Conservation (phyloP, 2,113 vertebrate genomes). For the Caranx ignobilis region DNA sequence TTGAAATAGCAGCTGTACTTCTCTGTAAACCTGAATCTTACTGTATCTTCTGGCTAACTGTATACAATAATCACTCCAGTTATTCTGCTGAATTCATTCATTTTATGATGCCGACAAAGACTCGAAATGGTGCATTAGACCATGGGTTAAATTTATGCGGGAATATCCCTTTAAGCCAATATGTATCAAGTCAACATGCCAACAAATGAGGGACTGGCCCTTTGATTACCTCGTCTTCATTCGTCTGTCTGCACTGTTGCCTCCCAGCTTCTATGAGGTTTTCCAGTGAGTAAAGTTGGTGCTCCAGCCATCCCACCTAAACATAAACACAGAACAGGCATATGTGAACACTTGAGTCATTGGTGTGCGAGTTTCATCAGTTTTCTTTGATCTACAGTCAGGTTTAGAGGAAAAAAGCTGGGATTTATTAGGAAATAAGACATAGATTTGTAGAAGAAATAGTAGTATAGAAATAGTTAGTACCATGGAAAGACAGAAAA, state of each 20-base stretch:
- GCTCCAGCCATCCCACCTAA: constrained; percentile 64
- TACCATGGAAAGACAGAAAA: too few species aligned
- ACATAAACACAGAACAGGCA: constrained; percentile 8
- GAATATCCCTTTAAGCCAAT: too few species aligned
- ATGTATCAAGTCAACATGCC: too few species aligned
- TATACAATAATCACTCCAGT: background rate
- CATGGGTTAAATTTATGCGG: too few species aligned
- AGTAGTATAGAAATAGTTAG: too few species aligned
- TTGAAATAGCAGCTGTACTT: background rate
- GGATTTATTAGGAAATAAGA: too few species aligned
- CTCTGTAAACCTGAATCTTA: background rate
- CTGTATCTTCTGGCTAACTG: background rate
- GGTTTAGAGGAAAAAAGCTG: too few species aligned
- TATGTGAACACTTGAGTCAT: background rate
- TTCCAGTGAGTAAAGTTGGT: constrained; percentile 80
- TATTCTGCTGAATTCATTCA: background rate
- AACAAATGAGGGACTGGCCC: background rate
- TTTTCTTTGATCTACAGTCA: too few species aligned
- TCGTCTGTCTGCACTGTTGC: background rate
- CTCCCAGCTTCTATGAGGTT: constrained; percentile 71
- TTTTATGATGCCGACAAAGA: background rate
- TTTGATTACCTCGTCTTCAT: background rate
- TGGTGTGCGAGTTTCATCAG: too few species aligned
- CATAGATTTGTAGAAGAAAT: too few species aligned
- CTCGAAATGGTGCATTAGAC: too few species aligned